phyloP scores from a whole-genome alignment of 2,113 vertebrate species.

The Hydrochoerus hydrochaeris region DNA sequence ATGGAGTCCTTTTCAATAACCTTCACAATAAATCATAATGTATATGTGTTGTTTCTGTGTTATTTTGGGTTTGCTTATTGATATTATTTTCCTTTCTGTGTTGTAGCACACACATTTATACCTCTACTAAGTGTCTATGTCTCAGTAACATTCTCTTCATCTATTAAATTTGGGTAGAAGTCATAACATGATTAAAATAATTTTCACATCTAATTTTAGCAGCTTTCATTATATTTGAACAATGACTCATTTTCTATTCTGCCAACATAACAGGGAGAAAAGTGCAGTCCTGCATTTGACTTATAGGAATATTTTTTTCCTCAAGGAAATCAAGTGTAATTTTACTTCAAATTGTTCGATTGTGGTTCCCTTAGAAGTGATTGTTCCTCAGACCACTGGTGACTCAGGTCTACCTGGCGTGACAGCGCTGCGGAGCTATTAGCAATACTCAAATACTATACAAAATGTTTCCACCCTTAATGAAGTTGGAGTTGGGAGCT shows the following conservation, averaged over 20 bases:
- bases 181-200: background rate
- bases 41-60: background rate
- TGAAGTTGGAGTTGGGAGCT: background rate
- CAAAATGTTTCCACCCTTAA: background rate
- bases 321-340: slow-evolving; percentile 17
- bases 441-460: background rate
- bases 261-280: background rate
- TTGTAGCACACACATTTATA: background rate
- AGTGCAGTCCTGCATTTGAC: background rate
- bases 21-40: background rate
- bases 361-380: background rate
- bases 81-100: background rate
- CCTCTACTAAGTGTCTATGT: background rate
- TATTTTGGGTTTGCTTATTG: background rate
- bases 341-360: slow-evolving; percentile 8
- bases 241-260: slow-evolving; percentile 36
- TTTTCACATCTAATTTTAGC: slow-evolving; percentile 34
- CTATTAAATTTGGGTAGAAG: background rate
- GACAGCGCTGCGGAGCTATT: background rate
- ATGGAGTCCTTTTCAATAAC: background rate
- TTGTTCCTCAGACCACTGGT: slow-evolving; percentile 14
- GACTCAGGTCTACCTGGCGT: background rate
- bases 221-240: slow-evolving; percentile 46
- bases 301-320: slow-evolving; percentile 35
- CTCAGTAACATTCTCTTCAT: background rate